These are phyloP conservation scores for Drosophila fulvimacula DNA, from an alignment of 2,888 invertebrate genomes.

Conservation along the genomic window DNA sequence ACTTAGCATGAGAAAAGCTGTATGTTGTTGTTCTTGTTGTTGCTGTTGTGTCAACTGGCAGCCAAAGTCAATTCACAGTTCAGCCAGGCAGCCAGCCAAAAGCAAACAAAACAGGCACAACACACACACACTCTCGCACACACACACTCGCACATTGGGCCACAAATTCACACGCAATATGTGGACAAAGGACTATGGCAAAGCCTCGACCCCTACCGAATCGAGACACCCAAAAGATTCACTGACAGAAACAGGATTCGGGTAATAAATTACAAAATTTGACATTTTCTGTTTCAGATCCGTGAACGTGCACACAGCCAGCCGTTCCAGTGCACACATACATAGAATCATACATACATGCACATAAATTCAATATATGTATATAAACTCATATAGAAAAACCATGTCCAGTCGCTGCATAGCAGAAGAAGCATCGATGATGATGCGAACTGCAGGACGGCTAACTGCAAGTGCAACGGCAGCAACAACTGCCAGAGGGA, in stretches of 20 bases:
- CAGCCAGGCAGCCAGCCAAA: conserved; percentile 56
- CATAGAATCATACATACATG: conserved; percentile 13
- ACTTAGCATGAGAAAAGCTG: conserved; percentile 72
- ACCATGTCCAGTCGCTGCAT: conserved; percentile 31
- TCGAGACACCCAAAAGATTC: conserved; percentile 75
- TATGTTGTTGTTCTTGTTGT: conserved; percentile 45
- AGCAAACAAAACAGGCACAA: conserved; percentile 59
- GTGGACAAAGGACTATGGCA: conserved; percentile 67
- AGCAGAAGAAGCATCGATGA: conserved; percentile 45
- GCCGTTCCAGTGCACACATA: conserved; percentile 28
- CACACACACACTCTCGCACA: conserved; percentile 39
- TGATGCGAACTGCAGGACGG: conserved; percentile 37
- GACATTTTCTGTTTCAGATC: conserved; percentile 85
- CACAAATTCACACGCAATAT: conserved; percentile 76
- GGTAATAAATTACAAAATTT: conserved; percentile 85
- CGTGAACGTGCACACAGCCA: conserved; percentile 65
- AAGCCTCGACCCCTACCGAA: conserved; percentile 39
- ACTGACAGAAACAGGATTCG: conserved; percentile 84
- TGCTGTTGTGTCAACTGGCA: conserved; percentile 69
- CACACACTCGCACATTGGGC: conserved; percentile 39
- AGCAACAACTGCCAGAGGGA: conserved; percentile 45
- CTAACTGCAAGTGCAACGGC: conserved; percentile 49
- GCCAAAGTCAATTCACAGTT: conserved; percentile 77
- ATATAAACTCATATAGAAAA: conserved; percentile 8
- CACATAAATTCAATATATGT: conserved; percentile 9